phyloP scores from a whole-genome alignment of 64 coral and sea anemone species.

The Anthopleura sola region DNA sequence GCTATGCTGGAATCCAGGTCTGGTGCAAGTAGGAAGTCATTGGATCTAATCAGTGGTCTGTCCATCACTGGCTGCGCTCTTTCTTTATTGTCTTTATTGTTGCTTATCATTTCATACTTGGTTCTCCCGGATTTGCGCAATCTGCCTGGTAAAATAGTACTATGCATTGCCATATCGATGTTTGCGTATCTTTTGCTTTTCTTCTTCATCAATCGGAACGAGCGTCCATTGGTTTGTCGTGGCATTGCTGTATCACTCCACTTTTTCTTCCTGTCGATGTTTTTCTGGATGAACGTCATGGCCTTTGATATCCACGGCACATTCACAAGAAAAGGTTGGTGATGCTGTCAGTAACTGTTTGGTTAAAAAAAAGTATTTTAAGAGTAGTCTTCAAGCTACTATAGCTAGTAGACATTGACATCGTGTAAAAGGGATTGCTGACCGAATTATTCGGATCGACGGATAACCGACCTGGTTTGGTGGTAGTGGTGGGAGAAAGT shows the following conservation, averaged over 20 bases:
- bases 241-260: constrained; percentile 23
- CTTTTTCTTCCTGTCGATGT: constrained; percentile 13
- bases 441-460: no score
- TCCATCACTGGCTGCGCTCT: neutral
- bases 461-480: no score
- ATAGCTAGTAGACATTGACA: no score
- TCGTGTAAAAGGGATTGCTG: no score
- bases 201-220: neutral
- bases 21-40: no score
- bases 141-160: constrained; percentile 18
- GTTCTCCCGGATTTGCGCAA: constrained; percentile 23
- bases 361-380: no score
- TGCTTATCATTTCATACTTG: neutral
- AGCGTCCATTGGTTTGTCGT: neutral
- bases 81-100: neutral
- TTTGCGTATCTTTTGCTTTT: constrained; percentile 20
- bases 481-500: no score
- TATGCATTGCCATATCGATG: constrained; percentile 19
- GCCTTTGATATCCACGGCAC: constrained; percentile 44
- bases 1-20: neutral
- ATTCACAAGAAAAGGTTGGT: constrained; percentile 22
- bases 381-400: no score
- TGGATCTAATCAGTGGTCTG: neutral
- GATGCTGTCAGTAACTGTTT: neutral
- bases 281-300: constrained; percentile 51